Percentiles rank a stretch among this genome's conserved stretches.
Evolutionary conservation across 1,140 invertebrate genomes (phyloP).

Genomic region (Polyergus mexicanus): DNA sequence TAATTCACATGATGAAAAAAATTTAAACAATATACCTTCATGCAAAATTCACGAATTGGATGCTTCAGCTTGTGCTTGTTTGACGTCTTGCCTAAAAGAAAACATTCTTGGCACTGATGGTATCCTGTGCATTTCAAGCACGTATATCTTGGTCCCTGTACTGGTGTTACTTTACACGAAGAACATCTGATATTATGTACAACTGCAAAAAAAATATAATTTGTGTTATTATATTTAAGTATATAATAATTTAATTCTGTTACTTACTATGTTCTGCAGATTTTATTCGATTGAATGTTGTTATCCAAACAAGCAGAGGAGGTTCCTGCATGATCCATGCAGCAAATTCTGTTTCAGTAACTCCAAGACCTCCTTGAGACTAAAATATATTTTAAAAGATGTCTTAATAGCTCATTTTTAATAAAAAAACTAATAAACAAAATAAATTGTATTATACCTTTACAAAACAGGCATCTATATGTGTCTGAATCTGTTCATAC

Average conservation of each 20-base stretch:
- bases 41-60: conserved; percentile 92
- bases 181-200: conserved; percentile 88
- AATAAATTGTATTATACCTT: conserved; percentile 80
- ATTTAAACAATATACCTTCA: conserved; percentile 82
- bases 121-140: conserved; percentile 92
- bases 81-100: conserved; percentile 90
- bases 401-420: conserved; percentile 23
- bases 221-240: neutral
- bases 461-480: conserved; percentile 87
- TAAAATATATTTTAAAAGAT: conserved; percentile 62
- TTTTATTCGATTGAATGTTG: conserved; percentile 88
- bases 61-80: conserved; percentile 92
- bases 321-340: conserved; percentile 88
- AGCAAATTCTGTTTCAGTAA: conserved; percentile 87
- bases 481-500: conserved; percentile 85
- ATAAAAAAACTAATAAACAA: neutral
- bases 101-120: conserved; percentile 94
- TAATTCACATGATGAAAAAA: conserved; percentile 53
- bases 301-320: conserved; percentile 88
- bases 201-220: conserved; percentile 81
- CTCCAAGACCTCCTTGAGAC: conserved; percentile 86
- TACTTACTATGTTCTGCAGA: conserved; percentile 87
- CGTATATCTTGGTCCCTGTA: conserved; percentile 89
- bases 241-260: neutral
- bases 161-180: conserved; percentile 87